Evolutionary conservation across 35 echinoderm and acorn worm species (phyloP), one percentile per base, ranked within the genome.

Genomic region (Holothuria glaberrima): DNA sequence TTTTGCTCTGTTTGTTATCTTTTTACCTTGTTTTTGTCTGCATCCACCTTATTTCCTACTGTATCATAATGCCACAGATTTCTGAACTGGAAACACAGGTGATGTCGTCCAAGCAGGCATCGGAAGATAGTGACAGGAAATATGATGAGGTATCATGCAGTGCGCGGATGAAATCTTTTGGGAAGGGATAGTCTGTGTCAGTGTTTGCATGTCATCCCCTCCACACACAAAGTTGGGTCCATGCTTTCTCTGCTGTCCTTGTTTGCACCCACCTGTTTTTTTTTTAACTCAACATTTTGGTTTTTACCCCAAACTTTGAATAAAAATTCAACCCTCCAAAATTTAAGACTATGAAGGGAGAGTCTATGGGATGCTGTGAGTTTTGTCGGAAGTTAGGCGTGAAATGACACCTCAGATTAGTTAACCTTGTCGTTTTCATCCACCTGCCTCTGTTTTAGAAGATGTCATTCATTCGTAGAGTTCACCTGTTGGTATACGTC

Each of bases 111-210:
- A 87, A 87, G 44, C 14, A 46, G 65, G 38, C 17, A 32, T 25
- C 61, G 41, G 85, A 87, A 20, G 61, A 87, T 69, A 87, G 85
- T 31, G 85, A 87, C 63, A 67, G 85, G 85, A 87, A 87, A 48
- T 87, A 69, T 69, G 85, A 87, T 50, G 85, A 87, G 85, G 85
- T 87, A 87, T 65, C 85, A 68, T 33, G 41, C 58, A 44, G n/a
- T 26, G 54, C 54, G 56, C 59, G 22, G 66, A 6, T 10, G 10
- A 5, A 29, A 24, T 69, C 24, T 69, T 69, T 33, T 10, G 9
- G 66, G 50, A 54, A 17, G 50, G 50, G 50, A 9, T 54, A 54
- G 50, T 54, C 50, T 54, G 13, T 54, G 31, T 33, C 22, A 29
- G 66, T 69, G 25, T 26, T 69, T 84, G 80, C 80, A 84, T 56